Conservation (phyloP, 2,113 vertebrate species). For the Harpagus bidentatus region DNA sequence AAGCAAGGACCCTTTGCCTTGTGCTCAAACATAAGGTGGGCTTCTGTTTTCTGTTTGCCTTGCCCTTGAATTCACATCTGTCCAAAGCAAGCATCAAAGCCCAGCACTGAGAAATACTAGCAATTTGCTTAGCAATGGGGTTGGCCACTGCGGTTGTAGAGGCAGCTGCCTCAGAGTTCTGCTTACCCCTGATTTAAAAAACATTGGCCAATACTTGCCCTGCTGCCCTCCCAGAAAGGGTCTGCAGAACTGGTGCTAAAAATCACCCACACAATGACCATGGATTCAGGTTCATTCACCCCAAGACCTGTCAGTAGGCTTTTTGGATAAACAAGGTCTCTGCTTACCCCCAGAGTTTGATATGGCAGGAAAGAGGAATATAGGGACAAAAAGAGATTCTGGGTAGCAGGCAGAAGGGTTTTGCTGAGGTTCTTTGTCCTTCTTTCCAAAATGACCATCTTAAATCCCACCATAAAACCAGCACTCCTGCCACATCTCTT, state of each 20-base stretch:
- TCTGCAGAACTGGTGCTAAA: background rate
- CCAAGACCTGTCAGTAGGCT: background rate
- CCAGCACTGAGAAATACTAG: background rate
- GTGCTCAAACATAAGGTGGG: background rate
- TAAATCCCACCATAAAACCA: background rate
- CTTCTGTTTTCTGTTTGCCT: background rate
- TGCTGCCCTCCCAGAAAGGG: background rate
- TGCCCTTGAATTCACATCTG: background rate
- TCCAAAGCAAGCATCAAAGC: background rate
- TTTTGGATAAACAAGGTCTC: background rate
- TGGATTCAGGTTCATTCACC: background rate
- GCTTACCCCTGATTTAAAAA: background rate
- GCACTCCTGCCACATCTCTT: background rate
- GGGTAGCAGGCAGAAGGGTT: background rate
- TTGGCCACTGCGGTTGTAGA: background rate
- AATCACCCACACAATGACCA: background rate
- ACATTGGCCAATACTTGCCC: background rate
- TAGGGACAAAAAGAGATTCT: background rate
- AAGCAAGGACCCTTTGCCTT: background rate
- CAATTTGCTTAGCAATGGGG: background rate
- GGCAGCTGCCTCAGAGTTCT: background rate
- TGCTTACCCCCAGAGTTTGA: background rate
- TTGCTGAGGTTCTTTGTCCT: background rate
- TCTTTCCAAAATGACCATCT: background rate
- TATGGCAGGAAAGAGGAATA: background rate